Conservation (phyloP, 2,888 invertebrate genomes). For the Subacronicta megacephala region DNA sequence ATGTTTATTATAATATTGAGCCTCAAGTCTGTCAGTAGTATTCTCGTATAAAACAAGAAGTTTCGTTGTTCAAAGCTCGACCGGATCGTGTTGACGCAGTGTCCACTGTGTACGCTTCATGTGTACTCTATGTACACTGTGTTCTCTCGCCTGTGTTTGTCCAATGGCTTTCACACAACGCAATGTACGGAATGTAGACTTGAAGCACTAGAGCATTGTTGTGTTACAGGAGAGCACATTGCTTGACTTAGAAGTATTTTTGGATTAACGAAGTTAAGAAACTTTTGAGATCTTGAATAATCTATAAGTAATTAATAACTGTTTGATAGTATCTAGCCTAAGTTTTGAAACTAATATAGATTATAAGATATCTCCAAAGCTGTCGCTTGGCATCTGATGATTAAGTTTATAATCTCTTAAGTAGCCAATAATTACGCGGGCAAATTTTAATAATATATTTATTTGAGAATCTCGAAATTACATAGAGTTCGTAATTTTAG, state of each 20-base stretch:
- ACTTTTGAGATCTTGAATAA: neutral
- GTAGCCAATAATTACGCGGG: no score
- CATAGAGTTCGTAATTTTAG: no score
- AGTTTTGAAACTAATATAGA: no score
- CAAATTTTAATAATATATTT: no score
- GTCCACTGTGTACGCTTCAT: constrained; percentile 12
- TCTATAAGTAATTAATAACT: no score
- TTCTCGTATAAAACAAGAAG: neutral
- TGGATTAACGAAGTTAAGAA: neutral
- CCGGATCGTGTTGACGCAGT: constrained; percentile 26
- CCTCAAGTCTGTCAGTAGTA: neutral
- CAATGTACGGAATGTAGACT: neutral
- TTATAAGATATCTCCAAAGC: no score
- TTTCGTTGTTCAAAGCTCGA: constrained; percentile 8
- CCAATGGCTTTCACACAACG: constrained; percentile 25
- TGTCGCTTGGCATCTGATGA: no score
- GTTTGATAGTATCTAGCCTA: no score
- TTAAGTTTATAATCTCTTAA: no score
- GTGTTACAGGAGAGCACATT: neutral
- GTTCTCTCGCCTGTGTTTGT: constrained; percentile 14
- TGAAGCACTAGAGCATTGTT: neutral
- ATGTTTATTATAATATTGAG: neutral
- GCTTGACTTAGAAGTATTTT: neutral
- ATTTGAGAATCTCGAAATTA: no score
- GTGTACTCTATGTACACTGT: neutral